Conservation (phyloP, 2,797 vertebrate species). For the Smutsia temminckii region DNA sequence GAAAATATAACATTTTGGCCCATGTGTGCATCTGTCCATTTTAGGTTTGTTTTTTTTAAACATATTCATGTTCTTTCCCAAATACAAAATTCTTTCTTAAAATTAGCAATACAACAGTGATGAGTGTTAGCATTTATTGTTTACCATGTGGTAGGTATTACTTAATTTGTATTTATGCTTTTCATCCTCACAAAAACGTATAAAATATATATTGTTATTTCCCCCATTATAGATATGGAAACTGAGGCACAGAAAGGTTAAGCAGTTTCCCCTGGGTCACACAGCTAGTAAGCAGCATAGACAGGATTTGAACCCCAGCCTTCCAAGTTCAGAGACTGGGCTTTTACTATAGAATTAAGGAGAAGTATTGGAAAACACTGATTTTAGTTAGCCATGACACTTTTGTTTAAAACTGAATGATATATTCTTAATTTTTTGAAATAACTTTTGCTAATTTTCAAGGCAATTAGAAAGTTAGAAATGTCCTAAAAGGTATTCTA, state of each 20-base stretch:
- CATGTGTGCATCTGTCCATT: background rate
- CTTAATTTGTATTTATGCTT: background rate
- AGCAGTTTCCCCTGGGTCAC: background rate
- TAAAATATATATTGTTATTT: background rate
- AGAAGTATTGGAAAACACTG: background rate
- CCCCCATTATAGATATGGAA: background rate
- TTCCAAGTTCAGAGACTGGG: background rate
- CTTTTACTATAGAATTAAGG: background rate
- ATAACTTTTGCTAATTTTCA: background rate
- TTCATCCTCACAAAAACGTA: background rate
- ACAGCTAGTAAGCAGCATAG: background rate
- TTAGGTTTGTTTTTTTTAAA: background rate
- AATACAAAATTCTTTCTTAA: background rate
- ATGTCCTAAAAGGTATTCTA: background rate
- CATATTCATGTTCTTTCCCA: background rate
- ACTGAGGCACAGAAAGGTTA: background rate
- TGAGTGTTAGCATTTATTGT: fast-evolving
- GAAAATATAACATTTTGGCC: background rate
- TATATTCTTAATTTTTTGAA: background rate
- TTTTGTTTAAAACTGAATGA: background rate
- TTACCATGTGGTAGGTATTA: fast-evolving
- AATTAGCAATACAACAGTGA: background rate
- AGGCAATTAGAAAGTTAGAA: background rate
- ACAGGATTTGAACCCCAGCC: background rate
- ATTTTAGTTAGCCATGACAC: background rate